Conservation (phyloP, 2,888 invertebrate species). For the Slavum lentiscoides region DNA sequence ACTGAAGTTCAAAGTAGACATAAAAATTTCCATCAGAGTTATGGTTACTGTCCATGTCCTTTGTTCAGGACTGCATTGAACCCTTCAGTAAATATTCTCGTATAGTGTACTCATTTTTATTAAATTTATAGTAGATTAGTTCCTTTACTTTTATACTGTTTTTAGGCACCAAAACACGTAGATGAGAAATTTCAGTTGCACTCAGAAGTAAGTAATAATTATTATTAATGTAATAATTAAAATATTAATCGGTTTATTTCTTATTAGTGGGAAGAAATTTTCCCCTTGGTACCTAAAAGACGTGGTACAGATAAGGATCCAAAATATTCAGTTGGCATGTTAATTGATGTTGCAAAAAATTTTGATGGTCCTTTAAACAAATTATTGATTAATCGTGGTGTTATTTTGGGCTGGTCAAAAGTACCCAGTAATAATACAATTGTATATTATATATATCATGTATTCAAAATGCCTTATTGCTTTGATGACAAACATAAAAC, state of each 20-base stretch:
- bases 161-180: constrained; percentile 34
- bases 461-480: background rate
- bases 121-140: background rate
- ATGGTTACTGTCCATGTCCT: constrained; percentile 31
- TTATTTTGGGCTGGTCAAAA: constrained; percentile 36
- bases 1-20: constrained; percentile 20
- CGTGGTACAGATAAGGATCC: constrained; percentile 15
- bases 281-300: constrained; percentile 12
- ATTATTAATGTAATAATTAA: background rate
- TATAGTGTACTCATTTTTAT: background rate
- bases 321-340: constrained; percentile 40
- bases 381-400: background rate
- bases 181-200: constrained; percentile 14
- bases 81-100: constrained; percentile 1
- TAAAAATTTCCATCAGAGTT: constrained; percentile 17
- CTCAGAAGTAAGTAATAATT: constrained; percentile 21
- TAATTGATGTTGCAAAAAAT: background rate
- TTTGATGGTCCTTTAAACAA: background rate
- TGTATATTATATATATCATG: constrained; percentile 8
- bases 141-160: background rate
- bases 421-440: constrained; percentile 1
- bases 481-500: background rate
- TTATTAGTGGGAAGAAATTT: constrained; percentile 27
- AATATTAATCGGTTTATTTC: background rate
- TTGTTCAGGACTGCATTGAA: constrained; percentile 9